Percentiles rank a stretch among this genome's conserved stretches.
Conservation (phyloP, 2,888 invertebrate genomes). For the Nemotelus pantherinus region DNA sequence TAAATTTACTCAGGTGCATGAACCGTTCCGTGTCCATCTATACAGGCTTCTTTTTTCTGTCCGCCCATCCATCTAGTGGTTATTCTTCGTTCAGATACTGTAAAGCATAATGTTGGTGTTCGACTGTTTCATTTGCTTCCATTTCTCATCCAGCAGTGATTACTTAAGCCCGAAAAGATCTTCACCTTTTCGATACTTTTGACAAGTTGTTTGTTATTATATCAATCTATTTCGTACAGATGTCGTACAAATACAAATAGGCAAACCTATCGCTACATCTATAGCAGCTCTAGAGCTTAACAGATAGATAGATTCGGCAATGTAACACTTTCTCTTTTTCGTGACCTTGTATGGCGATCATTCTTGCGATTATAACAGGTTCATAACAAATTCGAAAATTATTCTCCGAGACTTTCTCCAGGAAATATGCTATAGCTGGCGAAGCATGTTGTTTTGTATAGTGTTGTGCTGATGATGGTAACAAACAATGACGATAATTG, state of each 20-base stretch:
- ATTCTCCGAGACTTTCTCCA: slow-evolving; percentile 41
- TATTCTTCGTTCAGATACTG: no score
- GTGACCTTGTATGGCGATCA: slow-evolving; percentile 45
- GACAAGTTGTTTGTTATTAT: slow-evolving; percentile 26
- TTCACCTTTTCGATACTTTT: slow-evolving; percentile 20
- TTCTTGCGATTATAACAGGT: slow-evolving; percentile 44
- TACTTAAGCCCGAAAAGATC: background rate
- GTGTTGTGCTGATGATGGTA: background rate
- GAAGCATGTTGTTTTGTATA: background rate
- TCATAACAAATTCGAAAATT: slow-evolving; percentile 43
- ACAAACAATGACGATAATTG: background rate
- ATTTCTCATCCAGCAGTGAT: no score
- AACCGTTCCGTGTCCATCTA: slow-evolving; percentile 18
- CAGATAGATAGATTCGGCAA: slow-evolving; percentile 34
- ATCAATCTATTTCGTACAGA: background rate
- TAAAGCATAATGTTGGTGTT: no score
- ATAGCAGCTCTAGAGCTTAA: no score
- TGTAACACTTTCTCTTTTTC: slow-evolving; percentile 44
- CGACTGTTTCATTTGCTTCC: no score
- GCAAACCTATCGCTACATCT: background rate
- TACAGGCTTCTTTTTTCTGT: background rate
- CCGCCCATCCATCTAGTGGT: background rate
- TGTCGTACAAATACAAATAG: background rate
- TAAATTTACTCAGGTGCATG: slow-evolving; percentile 38
- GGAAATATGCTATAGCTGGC: slow-evolving; percentile 33